Base-by-base conservation (phyloP, 2,113 vertebrate species). In the Oncorhynchus keta region DNA sequence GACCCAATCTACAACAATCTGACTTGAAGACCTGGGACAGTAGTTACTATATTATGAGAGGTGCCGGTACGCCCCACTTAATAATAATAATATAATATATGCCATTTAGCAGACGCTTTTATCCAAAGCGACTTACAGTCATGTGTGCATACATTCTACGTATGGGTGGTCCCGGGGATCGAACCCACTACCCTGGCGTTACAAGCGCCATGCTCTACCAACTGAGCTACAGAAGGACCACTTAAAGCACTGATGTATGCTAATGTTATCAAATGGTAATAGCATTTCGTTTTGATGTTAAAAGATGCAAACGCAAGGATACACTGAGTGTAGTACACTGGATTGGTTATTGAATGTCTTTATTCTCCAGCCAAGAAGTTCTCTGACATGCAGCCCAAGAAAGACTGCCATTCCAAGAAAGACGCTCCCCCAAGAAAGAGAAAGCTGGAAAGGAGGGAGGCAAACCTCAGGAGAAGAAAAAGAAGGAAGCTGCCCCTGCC, bases 331-430 rank as follows among this genome's bases (percentile, higher is more conserved):
- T 13, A 5, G 12, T 4, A 51, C 12, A 55, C 51, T 55, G 51
- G 12, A 55, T 5, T 55, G 4, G 14, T 16, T 55, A 55, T 18
- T 22, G 59, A n/a, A 24, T 62, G 20, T 62, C 59, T 22, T 61
- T 6, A 22, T 61, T 62, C 59, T 87, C 0, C 78, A 98, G 96
- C 96, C 76, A 97, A 95, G 85, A 97, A 95, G 86, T 98, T 97
- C 92, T 90, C 95, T 0, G 96, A 98, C 78, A 92, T 94, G 85
- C 96, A 97, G 86, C 96, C 96, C 26, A 98, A 95, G 82, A 97
- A 96, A 75, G 96, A 97, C 1, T n/a, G 90, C 0, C 83, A 92
- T 28, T 81, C 93, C 22, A 94, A 96, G 89, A 96, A 97, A 76
- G 96, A 97, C 2, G 26, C 90, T 0, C 83, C 93, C 83, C 93